Percentiles rank a stretch among this genome's conserved stretches.
Evolutionary conservation across 2,797 vertebrate genomes (phyloP).

Genomic region (Adrianichthys oophorus): DNA sequence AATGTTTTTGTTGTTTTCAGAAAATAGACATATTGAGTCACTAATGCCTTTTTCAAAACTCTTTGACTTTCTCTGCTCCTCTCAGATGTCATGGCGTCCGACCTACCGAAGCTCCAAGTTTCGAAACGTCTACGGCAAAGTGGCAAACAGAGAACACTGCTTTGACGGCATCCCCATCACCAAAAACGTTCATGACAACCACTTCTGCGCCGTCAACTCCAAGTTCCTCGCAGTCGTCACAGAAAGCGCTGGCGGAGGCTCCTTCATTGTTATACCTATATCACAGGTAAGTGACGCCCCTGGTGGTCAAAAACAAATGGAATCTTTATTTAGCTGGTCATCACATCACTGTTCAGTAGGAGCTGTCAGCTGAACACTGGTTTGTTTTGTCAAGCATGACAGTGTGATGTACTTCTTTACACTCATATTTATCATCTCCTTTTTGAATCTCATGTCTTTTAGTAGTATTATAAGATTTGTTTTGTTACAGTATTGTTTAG

Average conservation of each 20-base stretch:
- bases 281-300: slow-evolving; percentile 82
- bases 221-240: slow-evolving; percentile 95
- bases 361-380: no score
- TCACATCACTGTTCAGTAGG: no score
- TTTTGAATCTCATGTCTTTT: background rate
- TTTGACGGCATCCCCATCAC: slow-evolving; percentile 96
- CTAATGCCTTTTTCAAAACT: no score
- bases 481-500: slow-evolving; percentile 4
- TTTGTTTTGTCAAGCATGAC: no score
- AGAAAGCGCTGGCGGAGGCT: slow-evolving; percentile 90
- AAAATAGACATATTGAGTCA: background rate
- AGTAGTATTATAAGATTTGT: background rate
- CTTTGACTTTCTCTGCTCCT: background rate
- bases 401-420: background rate
- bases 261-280: slow-evolving; percentile 92
- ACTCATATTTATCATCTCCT: background rate
- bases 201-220: slow-evolving; percentile 95
- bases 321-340: background rate
- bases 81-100: slow-evolving; percentile 99
- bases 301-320: background rate
- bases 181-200: slow-evolving; percentile 98
- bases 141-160: slow-evolving; percentile 93
- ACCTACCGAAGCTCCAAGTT: slow-evolving; percentile 99
- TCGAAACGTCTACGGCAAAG: slow-evolving; percentile 97
- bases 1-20: background rate